These are phyloP conservation scores for Plagodis pulveraria DNA, from an alignment of 2,888 invertebrate genomes.

Conservation along the genomic window DNA sequence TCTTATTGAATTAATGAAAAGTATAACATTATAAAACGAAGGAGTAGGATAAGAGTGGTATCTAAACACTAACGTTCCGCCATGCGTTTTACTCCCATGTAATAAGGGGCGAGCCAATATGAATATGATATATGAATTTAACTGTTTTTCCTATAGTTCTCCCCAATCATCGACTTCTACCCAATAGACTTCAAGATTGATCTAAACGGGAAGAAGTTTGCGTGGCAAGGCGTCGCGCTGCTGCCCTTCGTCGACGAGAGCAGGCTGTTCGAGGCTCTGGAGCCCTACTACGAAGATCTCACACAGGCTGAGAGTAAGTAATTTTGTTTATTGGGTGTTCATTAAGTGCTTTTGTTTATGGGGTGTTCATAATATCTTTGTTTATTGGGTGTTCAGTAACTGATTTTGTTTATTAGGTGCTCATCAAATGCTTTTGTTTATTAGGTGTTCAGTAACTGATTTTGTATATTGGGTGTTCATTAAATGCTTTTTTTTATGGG, in stretches of 20 bases:
- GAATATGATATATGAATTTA: slow-evolving; percentile 11
- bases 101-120: background rate
- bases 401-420: no score
- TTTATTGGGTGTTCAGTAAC: background rate
- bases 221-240: slow-evolving; percentile 99
- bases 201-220: slow-evolving; percentile 99
- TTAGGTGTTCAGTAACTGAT: no score
- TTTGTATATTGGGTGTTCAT: no score
- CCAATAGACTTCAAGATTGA: slow-evolving; percentile 99
- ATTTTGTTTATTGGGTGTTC: background rate
- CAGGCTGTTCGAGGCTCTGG: slow-evolving; percentile 92
- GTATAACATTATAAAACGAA: no score
- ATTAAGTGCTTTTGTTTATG: background rate
- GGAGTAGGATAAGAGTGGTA: no score
- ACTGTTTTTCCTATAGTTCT: slow-evolving; percentile 85
- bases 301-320: slow-evolving; percentile 92
- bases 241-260: slow-evolving; percentile 98
- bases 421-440: no score
- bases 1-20: no score
- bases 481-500: no score
- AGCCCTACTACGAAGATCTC: slow-evolving; percentile 91
- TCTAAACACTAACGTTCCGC: no score
- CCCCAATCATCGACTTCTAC: slow-evolving; percentile 99
- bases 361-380: no score
- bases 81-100: no score